Evolutionary conservation across 2,888 invertebrate genomes (phyloP).

Genomic region (Xylota sylvarum): DNA sequence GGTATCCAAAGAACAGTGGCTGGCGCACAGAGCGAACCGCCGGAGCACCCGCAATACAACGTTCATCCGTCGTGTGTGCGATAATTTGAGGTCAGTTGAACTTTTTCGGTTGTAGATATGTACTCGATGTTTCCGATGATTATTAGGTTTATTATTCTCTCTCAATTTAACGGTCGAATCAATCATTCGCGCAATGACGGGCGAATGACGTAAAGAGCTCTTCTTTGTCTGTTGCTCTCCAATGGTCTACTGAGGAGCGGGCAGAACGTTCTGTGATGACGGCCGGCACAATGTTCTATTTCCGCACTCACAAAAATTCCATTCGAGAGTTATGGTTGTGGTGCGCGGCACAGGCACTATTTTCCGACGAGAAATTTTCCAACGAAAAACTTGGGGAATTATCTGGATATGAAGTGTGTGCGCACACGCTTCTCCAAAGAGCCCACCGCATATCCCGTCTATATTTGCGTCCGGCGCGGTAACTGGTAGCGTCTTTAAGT

Average conservation of each 20-base stretch:
- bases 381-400: slow-evolving; percentile 46
- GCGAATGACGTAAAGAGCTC: slow-evolving; percentile 63
- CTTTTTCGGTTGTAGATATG: slow-evolving; percentile 60
- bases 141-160: slow-evolving; percentile 34
- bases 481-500: slow-evolving; percentile 15
- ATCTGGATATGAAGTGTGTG: slow-evolving; percentile 36
- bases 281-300: slow-evolving; percentile 69
- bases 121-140: slow-evolving; percentile 16
- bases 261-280: slow-evolving; percentile 46
- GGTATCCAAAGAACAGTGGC: slow-evolving; percentile 3
- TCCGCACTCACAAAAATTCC: slow-evolving; percentile 65
- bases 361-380: slow-evolving; percentile 43
- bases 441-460: slow-evolving; percentile 9
- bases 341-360: slow-evolving; percentile 3
- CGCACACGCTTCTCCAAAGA: slow-evolving; percentile 48
- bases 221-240: slow-evolving; percentile 69
- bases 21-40: not conserved
- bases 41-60: slow-evolving; percentile 36
- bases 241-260: slow-evolving; percentile 68
- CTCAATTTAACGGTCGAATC: slow-evolving; percentile 68
- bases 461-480: not conserved
- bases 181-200: slow-evolving; percentile 41
- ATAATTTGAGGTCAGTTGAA: slow-evolving; percentile 67
- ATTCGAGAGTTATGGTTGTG: slow-evolving; percentile 36
- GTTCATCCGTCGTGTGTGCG: slow-evolving; percentile 39